Conservation (phyloP, 2,797 vertebrate species). For the Helostoma temminkii region DNA sequence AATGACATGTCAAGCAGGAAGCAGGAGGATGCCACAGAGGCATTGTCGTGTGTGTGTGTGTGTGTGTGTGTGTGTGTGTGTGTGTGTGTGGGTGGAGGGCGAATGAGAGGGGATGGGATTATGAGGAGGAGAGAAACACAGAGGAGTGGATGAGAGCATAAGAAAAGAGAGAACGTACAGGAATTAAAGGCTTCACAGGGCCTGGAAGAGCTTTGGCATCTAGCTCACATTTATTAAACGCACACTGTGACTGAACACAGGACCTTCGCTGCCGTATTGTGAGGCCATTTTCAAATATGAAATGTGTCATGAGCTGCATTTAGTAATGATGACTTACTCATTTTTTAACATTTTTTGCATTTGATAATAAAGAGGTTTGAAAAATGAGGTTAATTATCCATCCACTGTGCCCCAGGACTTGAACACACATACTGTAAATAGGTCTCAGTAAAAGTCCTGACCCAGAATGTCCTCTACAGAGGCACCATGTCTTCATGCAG, state of each 20-base stretch:
- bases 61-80: slow-evolving; percentile 39
- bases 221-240: slow-evolving; percentile 15
- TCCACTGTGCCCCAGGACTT: not conserved
- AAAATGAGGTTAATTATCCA: slow-evolving; percentile 9
- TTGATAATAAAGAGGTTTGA: not conserved
- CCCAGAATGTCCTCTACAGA: slow-evolving; percentile 25
- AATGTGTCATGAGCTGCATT: not conserved
- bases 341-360: not conserved
- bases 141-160: slow-evolving; percentile 9
- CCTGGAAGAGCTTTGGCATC: slow-evolving; percentile 12
- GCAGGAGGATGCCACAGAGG: slow-evolving; percentile 41
- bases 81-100: slow-evolving; percentile 49
- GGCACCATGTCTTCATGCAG: too few species aligned
- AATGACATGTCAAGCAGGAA: slow-evolving; percentile 51
- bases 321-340: not conserved
- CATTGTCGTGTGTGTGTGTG: slow-evolving; percentile 40
- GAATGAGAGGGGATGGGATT: slow-evolving; percentile 6
- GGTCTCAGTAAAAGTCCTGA: slow-evolving; percentile 1
- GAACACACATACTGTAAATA: slow-evolving; percentile 10
- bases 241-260: too few species aligned
- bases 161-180: not conserved
- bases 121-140: slow-evolving; percentile 2
- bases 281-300: not conserved
- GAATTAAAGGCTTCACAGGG: slow-evolving; percentile 35
- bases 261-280: not conserved